Evolutionary conservation across 2,113 vertebrate species (phyloP).

Genomic region (Corynorhinus townsendii): DNA sequence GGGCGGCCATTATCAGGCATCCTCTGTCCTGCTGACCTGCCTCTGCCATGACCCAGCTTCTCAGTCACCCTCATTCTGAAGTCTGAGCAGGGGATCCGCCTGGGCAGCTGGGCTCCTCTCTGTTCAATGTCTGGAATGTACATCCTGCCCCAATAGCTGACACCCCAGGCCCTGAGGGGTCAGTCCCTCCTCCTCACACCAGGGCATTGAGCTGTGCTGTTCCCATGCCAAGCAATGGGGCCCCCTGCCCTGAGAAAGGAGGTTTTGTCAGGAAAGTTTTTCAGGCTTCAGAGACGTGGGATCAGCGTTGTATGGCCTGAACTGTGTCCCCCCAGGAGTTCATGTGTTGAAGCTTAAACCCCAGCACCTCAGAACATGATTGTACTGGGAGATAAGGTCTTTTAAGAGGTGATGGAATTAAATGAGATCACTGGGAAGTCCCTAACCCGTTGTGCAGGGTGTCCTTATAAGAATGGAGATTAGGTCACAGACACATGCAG

Average conservation of each 20-base stretch:
- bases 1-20: rapidly evolving
- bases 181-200: neutral
- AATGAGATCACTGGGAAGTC: neutral
- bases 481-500: neutral
- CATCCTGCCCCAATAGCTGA: neutral
- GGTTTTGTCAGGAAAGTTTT: neutral
- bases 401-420: neutral
- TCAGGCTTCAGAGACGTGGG: neutral
- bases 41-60: neutral
- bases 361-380: neutral
- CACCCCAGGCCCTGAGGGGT: neutral
- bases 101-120: neutral
- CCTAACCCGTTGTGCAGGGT: neutral
- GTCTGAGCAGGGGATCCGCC: neutral
- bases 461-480: neutral
- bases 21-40: neutral
- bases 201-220: neutral
- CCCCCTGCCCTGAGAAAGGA: rapidly evolving
- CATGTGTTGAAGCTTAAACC: neutral
- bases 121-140: neutral
- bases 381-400: neutral
- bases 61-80: neutral
- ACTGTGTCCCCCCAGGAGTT: neutral
- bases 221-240: neutral
- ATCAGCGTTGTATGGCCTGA: neutral